phyloP scores from a whole-genome alignment of 1,140 invertebrate species.

The Achatina immaculata region DNA sequence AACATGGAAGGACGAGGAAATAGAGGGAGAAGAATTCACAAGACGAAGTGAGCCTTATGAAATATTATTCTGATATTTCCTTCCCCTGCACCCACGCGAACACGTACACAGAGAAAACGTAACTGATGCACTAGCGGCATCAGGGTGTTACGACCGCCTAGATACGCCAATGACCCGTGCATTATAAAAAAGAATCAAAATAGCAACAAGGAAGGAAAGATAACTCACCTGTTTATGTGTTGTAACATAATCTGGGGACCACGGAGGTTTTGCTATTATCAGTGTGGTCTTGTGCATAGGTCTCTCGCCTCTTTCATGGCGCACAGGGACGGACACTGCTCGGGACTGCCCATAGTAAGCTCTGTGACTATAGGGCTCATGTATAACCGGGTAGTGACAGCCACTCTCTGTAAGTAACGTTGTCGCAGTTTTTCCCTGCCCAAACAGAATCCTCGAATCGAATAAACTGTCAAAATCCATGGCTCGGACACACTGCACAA shows the following conservation, averaged over 20 bases:
- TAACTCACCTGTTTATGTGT: conserved; percentile 50
- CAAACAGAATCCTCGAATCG: conserved; percentile 34
- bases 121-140: no score
- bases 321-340: conserved; percentile 23
- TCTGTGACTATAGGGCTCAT: conserved; percentile 36
- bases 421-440: conserved; percentile 55
- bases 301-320: conserved; percentile 36
- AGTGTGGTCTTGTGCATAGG: conserved; percentile 55
- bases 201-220: no score
- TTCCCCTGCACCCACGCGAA: no score
- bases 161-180: no score
- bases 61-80: no score
- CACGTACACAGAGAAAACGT: no score
- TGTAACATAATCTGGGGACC: conserved; percentile 53
- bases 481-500: no score
- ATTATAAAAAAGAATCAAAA: background rate
- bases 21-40: no score
- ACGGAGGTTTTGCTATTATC: conserved; percentile 49
- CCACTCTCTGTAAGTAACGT: conserved; percentile 56
- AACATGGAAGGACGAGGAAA: no score
- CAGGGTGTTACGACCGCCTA: no score
- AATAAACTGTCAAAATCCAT: conserved; percentile 32
- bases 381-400: conserved; percentile 55
- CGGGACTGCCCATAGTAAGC: conserved; percentile 15
- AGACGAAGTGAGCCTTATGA: no score